Evolutionary conservation across 2,797 vertebrate genomes (phyloP), one percentile per base, ranked within the genome.

Genomic region (Naso thynnoides): DNA sequence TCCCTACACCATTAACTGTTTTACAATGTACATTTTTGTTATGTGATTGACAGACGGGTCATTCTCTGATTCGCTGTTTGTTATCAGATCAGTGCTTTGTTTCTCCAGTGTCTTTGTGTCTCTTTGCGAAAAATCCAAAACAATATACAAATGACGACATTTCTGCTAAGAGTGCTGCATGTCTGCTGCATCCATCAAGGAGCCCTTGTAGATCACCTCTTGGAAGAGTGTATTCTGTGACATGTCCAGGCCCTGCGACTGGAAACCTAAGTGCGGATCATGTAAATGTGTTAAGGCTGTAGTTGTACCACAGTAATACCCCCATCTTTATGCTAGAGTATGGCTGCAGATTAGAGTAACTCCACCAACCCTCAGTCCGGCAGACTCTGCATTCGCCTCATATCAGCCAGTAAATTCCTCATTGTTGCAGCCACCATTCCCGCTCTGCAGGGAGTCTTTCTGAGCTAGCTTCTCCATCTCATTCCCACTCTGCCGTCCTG

Each of bases 311-410:
- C 91, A 90, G 92, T 98, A 97, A 98, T 96, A 92, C 96, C 92
- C 82, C 94, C 91, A 96, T 97, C 95, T 96, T 88, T 95, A 98
- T 98, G 96, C 96, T 89, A 93, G 94, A 95, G 94, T 95, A 94
- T 86, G 90, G 38, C 94, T 92, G 94, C 95, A 96, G 96, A 97
- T 98, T 98, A 97, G 86, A 93, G 93, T 93, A 94, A 93, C 92
- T 91, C 91, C 88, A 59, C 83, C 88, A 84, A 74, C 87, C 87
- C 85, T 72, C 73, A 86, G 77, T 75, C 72, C 53, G 42, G 70
- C 83, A 70, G 83, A 73, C 73, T 86, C 76, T 84, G 80, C 76
- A 74, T 81, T 88, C 61, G 85, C 74, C 83, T 86, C 81, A 68
- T 78, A 78, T 89, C 84, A 78, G 85, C 80, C 76, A 27, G 84